Percentiles rank a stretch among this genome's conserved stretches.
phyloP scores from a whole-genome alignment of 2,797 vertebrate species.

The Ctenosaura bakeri region DNA sequence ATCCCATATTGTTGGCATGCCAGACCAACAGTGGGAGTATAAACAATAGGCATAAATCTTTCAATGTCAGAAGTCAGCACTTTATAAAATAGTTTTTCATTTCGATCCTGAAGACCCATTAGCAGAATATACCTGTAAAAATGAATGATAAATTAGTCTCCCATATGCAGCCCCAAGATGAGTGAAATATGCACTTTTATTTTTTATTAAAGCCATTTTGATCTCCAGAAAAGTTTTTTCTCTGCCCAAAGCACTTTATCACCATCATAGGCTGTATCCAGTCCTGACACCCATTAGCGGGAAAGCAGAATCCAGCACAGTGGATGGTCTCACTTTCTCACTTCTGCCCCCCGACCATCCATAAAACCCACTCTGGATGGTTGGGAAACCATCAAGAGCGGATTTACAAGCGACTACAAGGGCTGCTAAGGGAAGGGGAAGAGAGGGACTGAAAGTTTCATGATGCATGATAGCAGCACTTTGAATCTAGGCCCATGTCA shows the following conservation, averaged over 20 bases:
- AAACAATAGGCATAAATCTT: slow-evolving; percentile 97
- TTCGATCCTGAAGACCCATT: slow-evolving; percentile 96
- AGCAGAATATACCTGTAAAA: slow-evolving; percentile 92
- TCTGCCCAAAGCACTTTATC: slow-evolving; percentile 35
- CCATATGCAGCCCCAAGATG: slow-evolving; percentile 11
- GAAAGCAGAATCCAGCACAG: too few relatives aligned
- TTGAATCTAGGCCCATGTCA: neutral
- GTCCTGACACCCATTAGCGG: neutral
- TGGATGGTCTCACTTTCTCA: too few relatives aligned
- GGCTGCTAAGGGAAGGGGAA: too few relatives aligned
- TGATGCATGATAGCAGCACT: too few relatives aligned
- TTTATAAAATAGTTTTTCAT: slow-evolving; percentile 97
- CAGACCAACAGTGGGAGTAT: slow-evolving; percentile 95
- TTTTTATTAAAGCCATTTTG: slow-evolving; percentile 49
- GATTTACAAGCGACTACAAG: too few relatives aligned
- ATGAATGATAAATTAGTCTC: slow-evolving; percentile 56
- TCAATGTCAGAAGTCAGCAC: slow-evolving; percentile 91
- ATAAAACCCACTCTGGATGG: too few relatives aligned
- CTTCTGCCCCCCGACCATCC: too few relatives aligned
- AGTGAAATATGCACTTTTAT: slow-evolving; percentile 28
- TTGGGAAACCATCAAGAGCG: too few relatives aligned
- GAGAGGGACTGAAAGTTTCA: too few relatives aligned
- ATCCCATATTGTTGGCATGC: slow-evolving; percentile 96
- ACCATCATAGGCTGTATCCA: neutral
- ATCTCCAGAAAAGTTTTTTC: slow-evolving; percentile 25